These are phyloP conservation scores for Rallus limicola DNA, from an alignment of 2,113 vertebrate species.

Conservation along the genomic window DNA sequence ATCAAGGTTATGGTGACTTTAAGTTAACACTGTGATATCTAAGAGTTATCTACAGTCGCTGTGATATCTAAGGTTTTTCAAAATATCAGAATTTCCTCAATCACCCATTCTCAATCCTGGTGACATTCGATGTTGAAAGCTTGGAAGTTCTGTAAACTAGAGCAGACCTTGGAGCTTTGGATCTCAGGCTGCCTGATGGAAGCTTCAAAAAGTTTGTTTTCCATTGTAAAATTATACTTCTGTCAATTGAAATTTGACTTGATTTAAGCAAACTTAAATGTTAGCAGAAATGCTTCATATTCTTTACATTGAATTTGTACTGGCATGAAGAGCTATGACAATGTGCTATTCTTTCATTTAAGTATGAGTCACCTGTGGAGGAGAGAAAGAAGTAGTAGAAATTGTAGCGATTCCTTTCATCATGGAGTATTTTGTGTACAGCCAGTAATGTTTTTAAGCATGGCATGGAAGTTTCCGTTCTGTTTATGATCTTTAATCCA, in stretches of 20 bases:
- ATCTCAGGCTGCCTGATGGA: background rate
- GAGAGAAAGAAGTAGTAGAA: background rate
- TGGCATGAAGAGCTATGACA: background rate
- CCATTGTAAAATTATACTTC: background rate
- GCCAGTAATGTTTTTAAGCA: background rate
- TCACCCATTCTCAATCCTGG: background rate
- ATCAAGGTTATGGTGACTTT: background rate
- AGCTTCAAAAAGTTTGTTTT: background rate
- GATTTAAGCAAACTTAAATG: background rate
- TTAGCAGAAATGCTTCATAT: background rate
- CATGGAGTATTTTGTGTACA: background rate
- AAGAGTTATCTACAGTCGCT: background rate
- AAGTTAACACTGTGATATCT: background rate
- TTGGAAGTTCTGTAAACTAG: background rate
- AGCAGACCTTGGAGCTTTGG: background rate
- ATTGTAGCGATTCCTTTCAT: background rate
- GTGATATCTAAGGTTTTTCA: background rate
- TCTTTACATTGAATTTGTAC: background rate
- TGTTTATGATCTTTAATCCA: background rate
- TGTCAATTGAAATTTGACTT: background rate
- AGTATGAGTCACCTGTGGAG: background rate
- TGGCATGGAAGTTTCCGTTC: background rate
- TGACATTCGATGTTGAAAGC: background rate
- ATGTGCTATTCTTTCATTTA: background rate
- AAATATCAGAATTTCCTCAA: background rate